Evolutionary conservation across 2,113 vertebrate species (phyloP).

Genomic region (Toxotes chatareus): DNA sequence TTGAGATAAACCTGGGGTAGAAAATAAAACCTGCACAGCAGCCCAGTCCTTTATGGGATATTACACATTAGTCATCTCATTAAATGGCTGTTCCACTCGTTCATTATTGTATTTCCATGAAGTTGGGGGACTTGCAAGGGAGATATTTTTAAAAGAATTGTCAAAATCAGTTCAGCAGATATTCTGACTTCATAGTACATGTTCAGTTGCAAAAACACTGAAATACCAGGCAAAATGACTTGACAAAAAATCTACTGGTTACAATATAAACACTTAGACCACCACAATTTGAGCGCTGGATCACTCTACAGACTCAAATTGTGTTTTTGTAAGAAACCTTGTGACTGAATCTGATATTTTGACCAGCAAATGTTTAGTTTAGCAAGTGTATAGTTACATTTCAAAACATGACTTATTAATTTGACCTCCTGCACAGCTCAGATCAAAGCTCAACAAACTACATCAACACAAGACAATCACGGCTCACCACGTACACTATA

Average conservation of each 20-base stretch:
- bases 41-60: constrained; percentile 21
- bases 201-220: background rate
- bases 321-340: too few relatives aligned
- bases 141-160: background rate
- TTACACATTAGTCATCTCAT: constrained; percentile 29
- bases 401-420: background rate
- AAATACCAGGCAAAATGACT: background rate
- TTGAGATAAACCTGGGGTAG: constrained; percentile 25
- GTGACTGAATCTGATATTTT: background rate
- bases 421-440: background rate
- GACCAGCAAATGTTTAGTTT: background rate
- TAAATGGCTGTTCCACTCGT: constrained; percentile 12
- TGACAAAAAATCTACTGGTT: background rate
- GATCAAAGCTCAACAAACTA: background rate
- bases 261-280: background rate
- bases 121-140: background rate
- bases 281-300: too few relatives aligned
- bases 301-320: too few relatives aligned
- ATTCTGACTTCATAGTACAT: background rate
- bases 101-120: constrained; percentile 10
- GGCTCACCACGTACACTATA: background rate
- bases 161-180: background rate
- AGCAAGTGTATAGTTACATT: background rate
- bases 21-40: constrained; percentile 33
- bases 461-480: background rate